Conservation (phyloP, 2,113 vertebrate species). For the Oreocharis arfaki region DNA sequence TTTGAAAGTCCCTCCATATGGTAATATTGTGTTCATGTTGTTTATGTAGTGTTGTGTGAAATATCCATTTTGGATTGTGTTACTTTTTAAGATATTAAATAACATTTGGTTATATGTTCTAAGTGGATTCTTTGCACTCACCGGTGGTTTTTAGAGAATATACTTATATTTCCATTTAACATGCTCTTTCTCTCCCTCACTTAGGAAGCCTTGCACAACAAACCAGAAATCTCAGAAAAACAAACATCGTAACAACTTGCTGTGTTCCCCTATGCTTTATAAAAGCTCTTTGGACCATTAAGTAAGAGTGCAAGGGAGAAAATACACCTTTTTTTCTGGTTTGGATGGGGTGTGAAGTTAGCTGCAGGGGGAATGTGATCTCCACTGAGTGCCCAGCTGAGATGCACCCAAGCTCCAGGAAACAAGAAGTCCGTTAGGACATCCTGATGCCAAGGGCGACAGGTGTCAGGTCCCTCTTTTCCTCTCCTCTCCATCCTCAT, state of each 20-base stretch:
- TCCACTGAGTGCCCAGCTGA: not conserved
- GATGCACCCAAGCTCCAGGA: not conserved
- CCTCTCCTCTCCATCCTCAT: not conserved
- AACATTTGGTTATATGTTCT: constrained; percentile 91
- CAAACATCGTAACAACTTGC: not conserved
- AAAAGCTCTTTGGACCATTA: not conserved
- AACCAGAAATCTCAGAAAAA: not conserved
- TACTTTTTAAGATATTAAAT: constrained; percentile 99
- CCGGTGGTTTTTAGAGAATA: constrained; percentile 17
- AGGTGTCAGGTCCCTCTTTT: not conserved
- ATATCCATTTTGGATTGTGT: constrained; percentile 95
- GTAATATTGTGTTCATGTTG: constrained; percentile 93
- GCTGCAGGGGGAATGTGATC: not conserved
- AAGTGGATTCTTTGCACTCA: constrained; percentile 75
- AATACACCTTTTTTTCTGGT: not conserved
- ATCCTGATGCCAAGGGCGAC: not conserved
- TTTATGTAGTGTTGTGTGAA: constrained; percentile 97
- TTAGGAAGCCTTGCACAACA: not conserved
- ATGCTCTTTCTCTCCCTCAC: not conserved
- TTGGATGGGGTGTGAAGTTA: not conserved
- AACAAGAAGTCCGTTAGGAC: not conserved
- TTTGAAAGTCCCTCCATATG: constrained; percentile 96
- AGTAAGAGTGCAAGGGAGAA: not conserved
- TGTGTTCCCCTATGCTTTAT: not conserved
- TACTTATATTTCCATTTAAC: not conserved